Conservation (phyloP, 2,113 vertebrate genomes). For the Eulemur rufifrons region DNA sequence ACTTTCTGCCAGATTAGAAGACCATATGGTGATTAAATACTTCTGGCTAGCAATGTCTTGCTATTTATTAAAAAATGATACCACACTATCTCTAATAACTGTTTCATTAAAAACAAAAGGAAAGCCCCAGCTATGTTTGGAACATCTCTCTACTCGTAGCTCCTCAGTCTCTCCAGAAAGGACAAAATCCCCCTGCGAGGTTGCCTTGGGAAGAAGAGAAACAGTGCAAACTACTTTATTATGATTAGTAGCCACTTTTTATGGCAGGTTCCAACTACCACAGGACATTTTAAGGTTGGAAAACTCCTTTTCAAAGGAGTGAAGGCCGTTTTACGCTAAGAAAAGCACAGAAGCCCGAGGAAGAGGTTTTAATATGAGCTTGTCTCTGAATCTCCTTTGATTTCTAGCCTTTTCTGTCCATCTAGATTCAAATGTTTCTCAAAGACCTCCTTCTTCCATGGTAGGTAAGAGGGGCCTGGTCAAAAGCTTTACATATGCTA, state of each 20-base stretch:
- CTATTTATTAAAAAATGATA: conserved; percentile 62
- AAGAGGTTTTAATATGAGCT: background rate
- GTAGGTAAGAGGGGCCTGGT: background rate
- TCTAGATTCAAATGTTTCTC: background rate
- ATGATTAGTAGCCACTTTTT: background rate
- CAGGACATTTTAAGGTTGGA: background rate
- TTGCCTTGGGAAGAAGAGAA: background rate
- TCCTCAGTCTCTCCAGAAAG: background rate
- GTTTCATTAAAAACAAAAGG: conserved; percentile 50
- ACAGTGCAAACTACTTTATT: background rate
- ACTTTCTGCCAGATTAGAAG: conserved; percentile 52
- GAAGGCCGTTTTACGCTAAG: background rate
- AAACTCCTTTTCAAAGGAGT: background rate
- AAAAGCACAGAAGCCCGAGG: background rate
- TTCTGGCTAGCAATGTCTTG: conserved; percentile 55
- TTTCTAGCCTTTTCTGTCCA: background rate
- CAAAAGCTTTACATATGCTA: background rate
- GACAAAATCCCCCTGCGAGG: background rate
- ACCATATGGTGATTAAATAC: conserved; percentile 57
- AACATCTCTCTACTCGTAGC: background rate
- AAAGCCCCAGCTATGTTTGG: background rate
- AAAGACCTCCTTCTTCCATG: background rate
- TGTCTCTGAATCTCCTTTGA: background rate
- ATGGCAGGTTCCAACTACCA: background rate
- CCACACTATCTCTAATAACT: conserved; percentile 47